These are phyloP conservation scores for Laticauda colubrina DNA, from an alignment of 2,113 vertebrate species.

Conservation along the genomic window DNA sequence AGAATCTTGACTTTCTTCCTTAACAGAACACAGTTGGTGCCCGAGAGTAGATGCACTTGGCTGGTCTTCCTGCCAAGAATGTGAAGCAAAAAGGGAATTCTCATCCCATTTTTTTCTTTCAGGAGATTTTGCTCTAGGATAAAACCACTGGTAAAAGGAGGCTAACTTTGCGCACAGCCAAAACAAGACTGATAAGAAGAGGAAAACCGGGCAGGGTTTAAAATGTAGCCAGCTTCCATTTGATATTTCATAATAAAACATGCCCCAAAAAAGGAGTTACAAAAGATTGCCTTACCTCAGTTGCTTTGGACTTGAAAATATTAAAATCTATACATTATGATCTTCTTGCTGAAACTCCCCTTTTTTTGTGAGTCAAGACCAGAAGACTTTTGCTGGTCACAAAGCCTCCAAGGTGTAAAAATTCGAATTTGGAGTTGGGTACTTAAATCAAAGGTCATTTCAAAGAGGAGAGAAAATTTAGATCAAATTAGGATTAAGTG, in stretches of 20 bases:
- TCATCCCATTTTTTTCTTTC: constrained; percentile 34
- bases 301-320: neutral
- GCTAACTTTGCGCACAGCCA: constrained; percentile 31
- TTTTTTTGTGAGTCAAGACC: neutral
- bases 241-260: constrained; percentile 35
- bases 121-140: constrained; percentile 6
- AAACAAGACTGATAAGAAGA: neutral
- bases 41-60: neutral
- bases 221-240: constrained; percentile 30
- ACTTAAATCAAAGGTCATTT: too few relatives aligned
- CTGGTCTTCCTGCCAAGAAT: constrained; percentile 35
- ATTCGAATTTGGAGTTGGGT: neutral
- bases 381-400: neutral
- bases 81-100: constrained; percentile 26
- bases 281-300: neutral
- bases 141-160: constrained; percentile 32
- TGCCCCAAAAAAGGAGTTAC: neutral
- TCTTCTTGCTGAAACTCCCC: neutral
- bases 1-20: constrained; percentile 14
- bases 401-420: neutral
- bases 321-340: neutral
- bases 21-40: constrained; percentile 37
- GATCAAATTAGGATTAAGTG: too few relatives aligned
- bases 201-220: constrained; percentile 6
- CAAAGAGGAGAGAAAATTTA: too few relatives aligned